Conservation (phyloP, 2,797 vertebrate genomes). For the Stomatorhinus walkeri region DNA sequence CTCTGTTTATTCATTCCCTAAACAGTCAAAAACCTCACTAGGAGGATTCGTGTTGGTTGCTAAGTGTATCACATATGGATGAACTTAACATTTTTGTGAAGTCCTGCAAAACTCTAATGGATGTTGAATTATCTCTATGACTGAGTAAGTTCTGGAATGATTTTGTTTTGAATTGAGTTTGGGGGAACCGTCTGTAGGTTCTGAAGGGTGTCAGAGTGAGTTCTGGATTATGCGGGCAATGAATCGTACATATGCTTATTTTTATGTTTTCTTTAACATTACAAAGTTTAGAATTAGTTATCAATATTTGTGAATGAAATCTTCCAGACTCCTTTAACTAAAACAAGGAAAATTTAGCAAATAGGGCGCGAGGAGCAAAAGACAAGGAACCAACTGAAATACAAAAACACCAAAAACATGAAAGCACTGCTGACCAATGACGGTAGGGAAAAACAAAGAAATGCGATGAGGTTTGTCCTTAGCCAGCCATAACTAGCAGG, state of each 20-base stretch:
- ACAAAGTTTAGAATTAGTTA: background rate
- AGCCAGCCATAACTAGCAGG: too few relatives aligned
- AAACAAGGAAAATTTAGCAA: too few relatives aligned
- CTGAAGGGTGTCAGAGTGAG: background rate
- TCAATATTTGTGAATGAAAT: background rate
- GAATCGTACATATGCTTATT: background rate
- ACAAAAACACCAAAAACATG: too few relatives aligned
- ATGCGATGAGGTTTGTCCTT: too few relatives aligned
- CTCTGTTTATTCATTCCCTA: background rate
- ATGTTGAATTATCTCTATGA: background rate
- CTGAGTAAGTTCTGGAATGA: background rate
- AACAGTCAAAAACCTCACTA: background rate
- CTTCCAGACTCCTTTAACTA: background rate
- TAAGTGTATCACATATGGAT: background rate
- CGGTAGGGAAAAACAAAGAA: too few relatives aligned
- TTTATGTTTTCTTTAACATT: background rate
- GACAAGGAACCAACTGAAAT: too few relatives aligned
- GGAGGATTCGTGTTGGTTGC: background rate
- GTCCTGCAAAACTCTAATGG: background rate
- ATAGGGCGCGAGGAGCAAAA: too few relatives aligned
- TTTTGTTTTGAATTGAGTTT: background rate
- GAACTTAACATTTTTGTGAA: background rate
- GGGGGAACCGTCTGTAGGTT: background rate
- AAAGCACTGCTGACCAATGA: too few relatives aligned
- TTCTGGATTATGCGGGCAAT: background rate